Percentiles rank a stretch among this genome's conserved stretches.
phyloP scores from a whole-genome alignment of 2,797 vertebrate species.

The Sebastes melanostomus region DNA sequence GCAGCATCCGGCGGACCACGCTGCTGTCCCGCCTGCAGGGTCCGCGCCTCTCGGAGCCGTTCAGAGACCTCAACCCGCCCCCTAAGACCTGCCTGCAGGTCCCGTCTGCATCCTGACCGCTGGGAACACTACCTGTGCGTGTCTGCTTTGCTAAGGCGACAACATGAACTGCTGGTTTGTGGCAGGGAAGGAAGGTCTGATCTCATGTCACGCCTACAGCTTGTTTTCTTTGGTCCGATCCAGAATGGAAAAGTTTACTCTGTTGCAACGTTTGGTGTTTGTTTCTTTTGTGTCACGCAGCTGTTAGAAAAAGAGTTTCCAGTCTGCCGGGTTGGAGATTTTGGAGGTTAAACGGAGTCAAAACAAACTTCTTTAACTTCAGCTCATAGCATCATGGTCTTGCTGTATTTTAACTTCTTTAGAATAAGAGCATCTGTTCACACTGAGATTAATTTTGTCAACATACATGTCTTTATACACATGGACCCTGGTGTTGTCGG shows the following conservation, averaged over 20 bases:
- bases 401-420: neutral
- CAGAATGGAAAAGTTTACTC: conserved; percentile 9
- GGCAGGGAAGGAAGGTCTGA: neutral
- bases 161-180: neutral
- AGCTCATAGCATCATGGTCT: neutral
- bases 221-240: conserved; percentile 12
- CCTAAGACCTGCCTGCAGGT: conserved; percentile 64
- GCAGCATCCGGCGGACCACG: conserved; percentile 87
- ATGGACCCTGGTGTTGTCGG: neutral
- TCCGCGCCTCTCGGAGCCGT: conserved; percentile 81
- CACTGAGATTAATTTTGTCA: neutral
- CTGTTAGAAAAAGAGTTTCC: no score
- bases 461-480: neutral
- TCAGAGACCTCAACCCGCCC: conserved; percentile 77
- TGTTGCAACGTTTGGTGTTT: neutral
- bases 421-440: neutral
- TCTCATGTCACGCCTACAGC: neutral
- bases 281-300: neutral
- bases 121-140: neutral
- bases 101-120: conserved; percentile 34
- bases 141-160: neutral
- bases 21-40: conserved; percentile 84
- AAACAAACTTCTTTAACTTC: neutral
- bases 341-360: neutral
- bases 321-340: neutral